These are phyloP conservation scores for Pagrus major DNA, from an alignment of 2,113 vertebrate species.

Conservation along the genomic window DNA sequence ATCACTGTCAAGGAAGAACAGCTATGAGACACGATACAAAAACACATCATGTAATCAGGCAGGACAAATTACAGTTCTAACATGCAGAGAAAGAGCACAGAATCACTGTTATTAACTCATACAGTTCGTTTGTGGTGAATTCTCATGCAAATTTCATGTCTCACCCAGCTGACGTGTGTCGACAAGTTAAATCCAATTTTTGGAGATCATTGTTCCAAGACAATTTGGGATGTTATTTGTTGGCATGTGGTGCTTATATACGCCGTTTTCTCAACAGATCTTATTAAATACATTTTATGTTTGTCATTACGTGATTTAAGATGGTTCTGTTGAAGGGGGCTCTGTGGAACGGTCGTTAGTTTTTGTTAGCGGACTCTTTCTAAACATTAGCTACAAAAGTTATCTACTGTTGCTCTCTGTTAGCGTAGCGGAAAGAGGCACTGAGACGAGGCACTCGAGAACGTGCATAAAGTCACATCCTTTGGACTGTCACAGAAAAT, in stretches of 20 bases:
- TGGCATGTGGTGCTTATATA: conserved; percentile 20
- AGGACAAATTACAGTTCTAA: conserved; percentile 46
- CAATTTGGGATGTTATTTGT: conserved; percentile 24
- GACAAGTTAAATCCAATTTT: conserved; percentile 27
- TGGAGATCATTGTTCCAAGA: conserved; percentile 42
- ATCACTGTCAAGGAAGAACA: conserved; percentile 44
- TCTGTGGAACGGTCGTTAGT: too few species aligned
- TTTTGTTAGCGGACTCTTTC: too few species aligned
- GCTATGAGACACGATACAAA: conserved; percentile 43
- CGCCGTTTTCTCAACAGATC: background rate
- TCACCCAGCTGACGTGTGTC: conserved; percentile 12
- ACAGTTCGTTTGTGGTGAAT: conserved; percentile 24
- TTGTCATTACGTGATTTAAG: conserved; percentile 12
- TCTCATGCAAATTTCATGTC: conserved; percentile 20
- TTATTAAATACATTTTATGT: conserved; percentile 16
- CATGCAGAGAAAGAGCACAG: conserved; percentile 12
- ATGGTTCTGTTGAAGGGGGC: too few species aligned
- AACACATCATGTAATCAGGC: conserved; percentile 59
- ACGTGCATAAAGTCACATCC: too few species aligned
- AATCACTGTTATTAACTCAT: conserved; percentile 57
- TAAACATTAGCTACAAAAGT: too few species aligned
- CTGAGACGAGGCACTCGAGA: too few species aligned
- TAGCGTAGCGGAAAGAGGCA: too few species aligned
- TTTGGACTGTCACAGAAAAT: too few species aligned
- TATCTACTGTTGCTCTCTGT: too few species aligned